A percentile compares a stretch with the other conserved stretches of the same genome.
Evolutionary conservation across 2,888 invertebrate genomes (phyloP).

Genomic region (Ectobius pallidus): DNA sequence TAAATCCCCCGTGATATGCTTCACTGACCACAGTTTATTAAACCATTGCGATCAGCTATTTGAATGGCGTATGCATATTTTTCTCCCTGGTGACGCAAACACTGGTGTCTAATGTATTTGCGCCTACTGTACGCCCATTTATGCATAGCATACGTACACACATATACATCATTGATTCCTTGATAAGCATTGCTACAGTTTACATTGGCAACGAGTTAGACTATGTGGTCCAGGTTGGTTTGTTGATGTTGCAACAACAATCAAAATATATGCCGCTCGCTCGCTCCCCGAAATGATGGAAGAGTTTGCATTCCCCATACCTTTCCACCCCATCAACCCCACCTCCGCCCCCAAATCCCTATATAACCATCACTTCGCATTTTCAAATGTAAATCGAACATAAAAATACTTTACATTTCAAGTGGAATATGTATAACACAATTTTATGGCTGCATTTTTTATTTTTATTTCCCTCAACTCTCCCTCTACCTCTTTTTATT

Average conservation of each 20-base stretch:
- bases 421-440: constrained; percentile 7
- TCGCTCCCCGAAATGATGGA: constrained; percentile 18
- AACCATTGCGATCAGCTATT: neutral
- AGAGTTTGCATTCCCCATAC: constrained; percentile 23
- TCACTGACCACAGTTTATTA: neutral
- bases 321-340: no score
- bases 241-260: constrained; percentile 34
- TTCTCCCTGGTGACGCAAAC: neutral
- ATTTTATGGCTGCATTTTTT: neutral
- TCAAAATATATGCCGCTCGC: constrained; percentile 24
- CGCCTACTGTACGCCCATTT: constrained; percentile 10
- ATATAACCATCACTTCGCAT: constrained; percentile 7
- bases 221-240: constrained; percentile 21
- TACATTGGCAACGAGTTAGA: constrained; percentile 9
- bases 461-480: no score
- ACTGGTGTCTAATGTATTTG: constrained; percentile 3
- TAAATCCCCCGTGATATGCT: no score
- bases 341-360: neutral
- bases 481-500: no score
- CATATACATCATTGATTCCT: constrained; percentile 35
- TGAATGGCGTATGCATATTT: neutral
- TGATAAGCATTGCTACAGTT: constrained; percentile 28
- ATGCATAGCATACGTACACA: constrained; percentile 1
- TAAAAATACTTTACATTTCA: constrained; percentile 7
- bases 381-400: constrained; percentile 25